Conservation (phyloP, 2,888 invertebrate species). For the Coremacera marginata region DNA sequence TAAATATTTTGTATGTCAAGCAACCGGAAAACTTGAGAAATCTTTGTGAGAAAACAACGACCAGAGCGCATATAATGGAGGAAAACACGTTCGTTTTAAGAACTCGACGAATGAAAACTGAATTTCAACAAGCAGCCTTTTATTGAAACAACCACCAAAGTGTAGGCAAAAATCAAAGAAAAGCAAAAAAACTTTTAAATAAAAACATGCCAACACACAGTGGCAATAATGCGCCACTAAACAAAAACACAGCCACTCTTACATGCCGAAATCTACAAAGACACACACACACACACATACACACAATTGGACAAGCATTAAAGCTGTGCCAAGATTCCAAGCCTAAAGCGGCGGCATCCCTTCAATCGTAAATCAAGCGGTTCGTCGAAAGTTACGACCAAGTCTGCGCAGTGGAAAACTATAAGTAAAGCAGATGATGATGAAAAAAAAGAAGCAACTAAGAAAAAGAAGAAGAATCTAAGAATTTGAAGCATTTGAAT, state of each 20-base stretch:
- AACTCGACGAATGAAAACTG: slow-evolving; percentile 29
- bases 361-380: slow-evolving; percentile 15
- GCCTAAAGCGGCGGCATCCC: background rate
- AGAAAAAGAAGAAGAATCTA: background rate
- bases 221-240: no score
- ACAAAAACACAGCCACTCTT: no score
- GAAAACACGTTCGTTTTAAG: slow-evolving; percentile 26
- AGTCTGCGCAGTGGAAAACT: background rate
- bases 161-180: slow-evolving; percentile 8
- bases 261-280: background rate
- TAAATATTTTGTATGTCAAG: background rate
- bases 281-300: background rate
- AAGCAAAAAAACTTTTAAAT: slow-evolving; percentile 24
- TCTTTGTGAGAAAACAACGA: background rate
- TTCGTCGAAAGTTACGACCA: background rate
- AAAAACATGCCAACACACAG: slow-evolving; percentile 16
- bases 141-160: slow-evolving; percentile 25
- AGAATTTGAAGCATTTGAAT: no score
- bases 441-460: background rate
- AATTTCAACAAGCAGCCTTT: slow-evolving; percentile 2
- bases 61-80: background rate
- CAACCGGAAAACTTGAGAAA: background rate
- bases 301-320: background rate
- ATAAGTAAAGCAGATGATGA: background rate
- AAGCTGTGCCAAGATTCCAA: slow-evolving; percentile 7